Evolutionary conservation across 1,140 invertebrate species (phyloP).

Genomic region (Chironomus striatipennis): DNA sequence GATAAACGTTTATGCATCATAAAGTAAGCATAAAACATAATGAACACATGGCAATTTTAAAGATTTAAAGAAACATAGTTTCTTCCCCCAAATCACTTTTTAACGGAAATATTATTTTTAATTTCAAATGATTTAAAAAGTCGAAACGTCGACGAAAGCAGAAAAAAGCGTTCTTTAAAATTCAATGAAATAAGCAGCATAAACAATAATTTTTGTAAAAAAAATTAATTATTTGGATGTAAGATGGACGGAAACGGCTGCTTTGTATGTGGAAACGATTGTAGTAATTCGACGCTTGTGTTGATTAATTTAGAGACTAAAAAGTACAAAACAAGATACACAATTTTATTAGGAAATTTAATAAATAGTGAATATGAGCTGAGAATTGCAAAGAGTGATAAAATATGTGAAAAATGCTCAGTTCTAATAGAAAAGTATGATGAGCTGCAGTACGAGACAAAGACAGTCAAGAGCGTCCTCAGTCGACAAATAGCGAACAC

Average conservation of each 20-base stretch:
- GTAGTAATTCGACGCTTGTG: neutral
- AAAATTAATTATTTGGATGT: neutral
- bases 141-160: too few species aligned
- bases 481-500: neutral
- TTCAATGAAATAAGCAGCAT: neutral
- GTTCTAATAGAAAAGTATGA: neutral
- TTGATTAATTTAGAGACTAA: neutral
- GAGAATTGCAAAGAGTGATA: neutral
- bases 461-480: neutral
- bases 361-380: neutral
- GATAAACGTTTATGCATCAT: too few species aligned
- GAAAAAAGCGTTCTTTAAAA: too few species aligned
- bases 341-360: slow-evolving; percentile 6
- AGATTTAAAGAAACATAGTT: too few species aligned
- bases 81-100: too few species aligned
- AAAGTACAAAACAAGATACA: neutral
- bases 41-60: too few species aligned
- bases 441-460: neutral
- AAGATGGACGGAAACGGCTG: neutral
- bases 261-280: neutral
- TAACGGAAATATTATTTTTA: too few species aligned
- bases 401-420: neutral
- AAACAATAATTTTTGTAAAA: neutral
- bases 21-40: too few species aligned
- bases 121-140: too few species aligned